Base-by-base conservation (phyloP, 2,797 vertebrate genomes). In the Cacajao melanocephalus region DNA sequence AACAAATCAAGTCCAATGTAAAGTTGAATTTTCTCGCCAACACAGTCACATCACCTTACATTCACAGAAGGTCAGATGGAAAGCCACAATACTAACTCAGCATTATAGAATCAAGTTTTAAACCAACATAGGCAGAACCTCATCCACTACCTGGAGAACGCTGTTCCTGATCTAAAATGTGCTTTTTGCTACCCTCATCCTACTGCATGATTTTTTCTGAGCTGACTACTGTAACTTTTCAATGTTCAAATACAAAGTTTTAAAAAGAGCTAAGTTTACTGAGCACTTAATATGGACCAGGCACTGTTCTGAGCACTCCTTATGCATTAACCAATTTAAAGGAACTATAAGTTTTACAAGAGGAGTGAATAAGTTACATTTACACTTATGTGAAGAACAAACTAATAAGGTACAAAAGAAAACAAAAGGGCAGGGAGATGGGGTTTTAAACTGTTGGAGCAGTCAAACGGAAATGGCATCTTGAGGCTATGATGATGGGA, bases 401-500 rank as follows among this genome's bases (percentile, higher is more conserved):
- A 30, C 36, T 17, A 24, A 4, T 20, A 22, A 78, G 10, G 14
- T 46, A 67, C 52, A 64, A 44, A 64, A 9, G 5, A 13, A 30
- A 20, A 24, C 3, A 57, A 3, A 85, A 39, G 24, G 36, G 11
- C 52, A 87, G 70, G 36, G 52, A 79, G 39, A 11, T 4, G 7
- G 17, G 41, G 3, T 44, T 46, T 10, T 4, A 33, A 44, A 10
- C 26, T 1, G 14, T 0, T 12, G 78, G 2, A 11, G 3, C 0
- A 4, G 17, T 41, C 39, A 4, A 7, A 39, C 33, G 39, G 46
- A 41, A 24, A 67, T 2, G 5, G 7, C 0, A 4, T 22, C 33
- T 2, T 15, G 28, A 79, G 50, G 39, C 64, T 79, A 96, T 2
- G 52, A 36, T 0, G 95, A 72, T 0, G 95, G 30, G 2, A 88